Evolutionary conservation across 2,797 vertebrate genomes (phyloP).

Genomic region (Sebastes taczanowskii): DNA sequence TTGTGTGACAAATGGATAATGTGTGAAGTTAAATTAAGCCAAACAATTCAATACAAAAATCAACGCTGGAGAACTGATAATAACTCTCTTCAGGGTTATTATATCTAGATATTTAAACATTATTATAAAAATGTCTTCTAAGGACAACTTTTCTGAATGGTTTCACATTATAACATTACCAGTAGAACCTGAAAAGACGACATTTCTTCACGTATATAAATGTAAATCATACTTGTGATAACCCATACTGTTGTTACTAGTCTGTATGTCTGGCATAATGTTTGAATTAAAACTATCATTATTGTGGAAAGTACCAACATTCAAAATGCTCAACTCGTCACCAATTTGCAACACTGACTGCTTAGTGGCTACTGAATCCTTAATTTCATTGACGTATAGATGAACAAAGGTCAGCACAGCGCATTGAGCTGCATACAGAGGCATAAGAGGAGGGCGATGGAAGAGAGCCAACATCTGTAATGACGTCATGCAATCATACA

Average conservation of each 20-base stretch:
- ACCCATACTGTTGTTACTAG: not conserved
- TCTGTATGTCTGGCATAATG: not conserved
- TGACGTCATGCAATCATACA: too few relatives aligned
- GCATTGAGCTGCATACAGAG: not conserved
- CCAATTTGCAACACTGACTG: not conserved
- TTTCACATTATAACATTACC: not conserved
- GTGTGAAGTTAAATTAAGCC: not conserved
- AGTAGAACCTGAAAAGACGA: not conserved
- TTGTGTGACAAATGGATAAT: not conserved
- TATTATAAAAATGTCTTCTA: not conserved
- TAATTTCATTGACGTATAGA: not conserved
- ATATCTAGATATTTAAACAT: not conserved
- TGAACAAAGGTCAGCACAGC: not conserved
- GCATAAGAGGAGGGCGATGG: not conserved
- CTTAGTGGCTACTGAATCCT: not conserved
- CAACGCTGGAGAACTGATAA: not conserved
- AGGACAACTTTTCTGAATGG: not conserved
- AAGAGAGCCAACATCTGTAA: not conserved
- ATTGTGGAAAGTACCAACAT: not conserved
- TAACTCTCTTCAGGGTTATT: not conserved
- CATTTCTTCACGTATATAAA: not conserved
- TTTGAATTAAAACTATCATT: not conserved
- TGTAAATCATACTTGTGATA: not conserved
- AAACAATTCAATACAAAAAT: not conserved
- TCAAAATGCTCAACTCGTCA: not conserved